A percentile compares a stretch with the other conserved stretches of the same genome.
These are phyloP conservation scores for Gymnothorax javanicus DNA, from an alignment of 2,797 vertebrate genomes.

Conservation along the genomic window DNA sequence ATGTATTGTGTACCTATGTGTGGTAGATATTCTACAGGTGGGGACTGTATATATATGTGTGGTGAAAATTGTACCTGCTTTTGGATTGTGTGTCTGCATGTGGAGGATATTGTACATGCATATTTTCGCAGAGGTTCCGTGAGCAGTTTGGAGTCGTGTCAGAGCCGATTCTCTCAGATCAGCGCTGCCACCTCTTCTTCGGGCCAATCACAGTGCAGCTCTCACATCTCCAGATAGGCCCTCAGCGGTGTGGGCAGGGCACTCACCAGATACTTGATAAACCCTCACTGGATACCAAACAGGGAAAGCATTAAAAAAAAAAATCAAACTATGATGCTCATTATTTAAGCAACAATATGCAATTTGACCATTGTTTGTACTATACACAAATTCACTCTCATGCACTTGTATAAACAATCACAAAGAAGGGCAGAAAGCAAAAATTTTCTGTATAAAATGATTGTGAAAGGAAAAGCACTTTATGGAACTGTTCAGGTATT, in stretches of 20 bases:
- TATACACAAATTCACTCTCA: background rate
- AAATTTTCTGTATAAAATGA: background rate
- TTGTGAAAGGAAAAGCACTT: background rate
- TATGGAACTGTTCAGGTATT: background rate
- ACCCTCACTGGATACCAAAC: no score
- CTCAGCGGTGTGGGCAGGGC: background rate
- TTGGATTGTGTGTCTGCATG: background rate
- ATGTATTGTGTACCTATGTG: no score
- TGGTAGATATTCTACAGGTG: background rate
- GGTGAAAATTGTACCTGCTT: background rate
- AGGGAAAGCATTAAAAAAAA: no score
- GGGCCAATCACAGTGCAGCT: constrained; percentile 86
- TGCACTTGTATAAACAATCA: background rate
- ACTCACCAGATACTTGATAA: background rate
- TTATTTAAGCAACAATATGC: no score
- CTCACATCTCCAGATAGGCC: constrained; percentile 87
- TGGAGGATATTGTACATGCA: background rate
- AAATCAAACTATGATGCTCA: no score
- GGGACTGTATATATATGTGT: background rate
- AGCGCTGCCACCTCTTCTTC: constrained; percentile 89
- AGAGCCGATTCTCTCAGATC: constrained; percentile 94
- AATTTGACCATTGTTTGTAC: no score
- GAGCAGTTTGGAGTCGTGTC: constrained; percentile 93
- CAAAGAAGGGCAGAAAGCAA: background rate
- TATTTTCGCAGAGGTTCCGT: constrained; percentile 83